Evolutionary conservation across 1,140 invertebrate genomes (phyloP).

Genomic region (Sesamia nonagrioides): DNA sequence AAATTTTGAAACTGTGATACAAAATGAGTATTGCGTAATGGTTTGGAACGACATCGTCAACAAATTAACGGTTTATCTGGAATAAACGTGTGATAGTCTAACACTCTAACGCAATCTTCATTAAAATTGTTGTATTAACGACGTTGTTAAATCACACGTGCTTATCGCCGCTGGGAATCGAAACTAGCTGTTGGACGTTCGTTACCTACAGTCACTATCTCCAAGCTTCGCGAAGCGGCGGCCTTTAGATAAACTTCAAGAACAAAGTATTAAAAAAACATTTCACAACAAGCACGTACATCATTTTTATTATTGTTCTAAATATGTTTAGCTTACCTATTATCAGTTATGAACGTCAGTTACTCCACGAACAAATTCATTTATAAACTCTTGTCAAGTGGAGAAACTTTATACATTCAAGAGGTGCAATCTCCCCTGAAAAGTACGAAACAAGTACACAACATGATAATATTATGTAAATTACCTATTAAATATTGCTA

Average conservation of each 20-base stretch:
- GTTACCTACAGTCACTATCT: not conserved
- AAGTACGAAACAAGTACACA: not conserved
- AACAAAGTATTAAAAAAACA: not conserved
- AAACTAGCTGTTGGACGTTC: not conserved
- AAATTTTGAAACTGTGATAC: constrained; percentile 1
- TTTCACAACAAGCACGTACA: constrained; percentile 11
- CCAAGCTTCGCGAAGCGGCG: not conserved
- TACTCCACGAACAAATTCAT: not conserved
- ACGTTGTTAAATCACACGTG: constrained; percentile 30
- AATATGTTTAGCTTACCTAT: constrained; percentile 22
- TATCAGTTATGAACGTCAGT: constrained; percentile 14
- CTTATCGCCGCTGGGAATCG: constrained; percentile 1
- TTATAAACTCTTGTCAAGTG: not conserved
- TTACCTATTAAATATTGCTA: constrained; percentile 43
- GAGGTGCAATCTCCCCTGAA: constrained; percentile 7
- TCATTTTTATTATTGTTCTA: constrained; percentile 21
- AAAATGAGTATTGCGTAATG: constrained; percentile 30
- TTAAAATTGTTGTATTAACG: constrained; percentile 43
- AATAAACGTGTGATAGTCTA: constrained; percentile 12
- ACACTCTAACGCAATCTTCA: constrained; percentile 31
- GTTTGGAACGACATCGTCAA: constrained; percentile 15
- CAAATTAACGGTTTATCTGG: constrained; percentile 37
- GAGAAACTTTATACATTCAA: not conserved
- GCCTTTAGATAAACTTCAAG: constrained; percentile 12
- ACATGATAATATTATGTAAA: constrained; percentile 41